phyloP scores from a whole-genome alignment of 1,140 invertebrate species.

The Plectrocnemia conspersa region DNA sequence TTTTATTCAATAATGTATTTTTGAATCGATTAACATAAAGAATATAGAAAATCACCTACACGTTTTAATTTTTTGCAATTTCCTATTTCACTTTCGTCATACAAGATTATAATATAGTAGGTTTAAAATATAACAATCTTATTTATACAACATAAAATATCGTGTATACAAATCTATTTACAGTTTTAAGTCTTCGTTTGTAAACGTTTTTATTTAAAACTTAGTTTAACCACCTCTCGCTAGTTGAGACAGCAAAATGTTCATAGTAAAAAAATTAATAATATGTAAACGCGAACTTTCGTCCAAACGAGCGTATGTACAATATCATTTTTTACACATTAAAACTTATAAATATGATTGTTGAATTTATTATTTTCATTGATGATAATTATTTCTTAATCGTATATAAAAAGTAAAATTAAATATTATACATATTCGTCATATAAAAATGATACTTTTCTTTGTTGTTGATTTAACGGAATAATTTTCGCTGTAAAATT shows the following conservation, averaged over 20 bases:
- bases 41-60: constrained; percentile 17
- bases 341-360: constrained; percentile 34
- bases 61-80: constrained; percentile 16
- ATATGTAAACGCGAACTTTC: no score
- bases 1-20: constrained; percentile 17
- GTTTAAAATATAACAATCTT: constrained; percentile 22
- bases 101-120: constrained; percentile 14
- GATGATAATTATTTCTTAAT: not conserved
- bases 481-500: constrained; percentile 10
- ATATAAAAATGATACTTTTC: not conserved
- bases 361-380: constrained; percentile 30
- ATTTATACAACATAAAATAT: constrained; percentile 18
- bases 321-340: constrained; percentile 15
- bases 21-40: constrained; percentile 22
- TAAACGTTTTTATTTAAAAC: not conserved
- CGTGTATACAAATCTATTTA: constrained; percentile 22
- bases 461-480: not conserved
- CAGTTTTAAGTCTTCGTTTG: constrained; percentile 1
- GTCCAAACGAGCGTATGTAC: constrained; percentile 8
- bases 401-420: not conserved
- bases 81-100: constrained; percentile 15
- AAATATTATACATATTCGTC: not conserved
- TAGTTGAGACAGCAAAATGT: not conserved
- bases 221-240: not conserved
- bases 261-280: no score